Conservation (phyloP, 1,140 invertebrate genomes). For the Bombus waltoni region DNA sequence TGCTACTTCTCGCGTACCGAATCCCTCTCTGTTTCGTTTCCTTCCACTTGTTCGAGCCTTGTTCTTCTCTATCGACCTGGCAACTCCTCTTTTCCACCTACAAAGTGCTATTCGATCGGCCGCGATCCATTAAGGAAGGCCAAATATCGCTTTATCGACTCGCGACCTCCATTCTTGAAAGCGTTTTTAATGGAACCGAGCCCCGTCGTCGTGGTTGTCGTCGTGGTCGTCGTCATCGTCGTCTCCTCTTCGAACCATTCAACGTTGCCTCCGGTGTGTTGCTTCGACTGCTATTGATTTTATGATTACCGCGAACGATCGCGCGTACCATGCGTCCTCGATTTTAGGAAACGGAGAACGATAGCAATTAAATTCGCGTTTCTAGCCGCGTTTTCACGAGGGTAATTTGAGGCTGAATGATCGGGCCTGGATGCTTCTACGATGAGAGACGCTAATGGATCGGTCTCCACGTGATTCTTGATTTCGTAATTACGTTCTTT, state of each 20-base stretch:
- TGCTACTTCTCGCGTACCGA: neutral
- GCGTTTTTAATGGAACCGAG: conserved; percentile 61
- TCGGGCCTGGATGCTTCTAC: neutral
- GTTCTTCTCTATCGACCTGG: neutral
- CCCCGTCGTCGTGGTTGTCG: neutral
- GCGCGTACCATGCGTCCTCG: neutral
- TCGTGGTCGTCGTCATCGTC: neutral
- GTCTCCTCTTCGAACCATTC: neutral
- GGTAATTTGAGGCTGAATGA: conserved; percentile 7
- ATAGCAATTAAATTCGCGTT: neutral
- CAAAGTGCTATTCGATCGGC: conserved; percentile 55
- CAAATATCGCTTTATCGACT: conserved; percentile 62
- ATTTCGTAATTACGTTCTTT: conserved; percentile 4
- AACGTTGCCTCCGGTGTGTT: neutral
- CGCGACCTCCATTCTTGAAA: conserved; percentile 49
- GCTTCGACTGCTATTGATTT: conserved; percentile 2
- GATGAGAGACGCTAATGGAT: conserved; percentile 8
- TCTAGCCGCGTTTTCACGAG: too few relatives aligned
- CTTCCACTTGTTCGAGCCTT: conserved; percentile 35
- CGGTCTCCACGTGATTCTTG: conserved; percentile 18
- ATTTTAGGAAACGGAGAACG: conserved; percentile 6
- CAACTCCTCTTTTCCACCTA: conserved; percentile 4
- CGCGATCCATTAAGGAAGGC: conserved; percentile 47
- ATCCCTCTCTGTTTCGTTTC: conserved; percentile 24
- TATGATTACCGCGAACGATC: neutral